A percentile compares a stretch with the other conserved stretches of the same genome.
These are phyloP conservation scores for Hylia prasina DNA, from an alignment of 2,113 vertebrate genomes.

Conservation along the genomic window DNA sequence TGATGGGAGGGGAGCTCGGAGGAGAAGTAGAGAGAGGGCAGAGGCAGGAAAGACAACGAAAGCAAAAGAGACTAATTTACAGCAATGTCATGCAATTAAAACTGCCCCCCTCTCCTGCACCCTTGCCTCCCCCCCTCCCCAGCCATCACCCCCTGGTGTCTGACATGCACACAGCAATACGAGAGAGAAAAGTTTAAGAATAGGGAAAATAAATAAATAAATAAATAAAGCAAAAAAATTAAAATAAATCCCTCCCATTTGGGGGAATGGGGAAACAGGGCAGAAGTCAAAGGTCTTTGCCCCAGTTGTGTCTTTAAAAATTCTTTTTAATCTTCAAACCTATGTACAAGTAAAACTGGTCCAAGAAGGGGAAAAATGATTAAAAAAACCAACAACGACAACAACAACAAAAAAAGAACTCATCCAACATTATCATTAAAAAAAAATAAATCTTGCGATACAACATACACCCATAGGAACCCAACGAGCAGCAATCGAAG, in stretches of 20 bases:
- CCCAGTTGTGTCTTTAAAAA: conserved; percentile 64
- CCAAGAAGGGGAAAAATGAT: conserved; percentile 40
- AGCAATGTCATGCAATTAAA: conserved; percentile 74
- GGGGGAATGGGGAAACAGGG: conserved; percentile 71
- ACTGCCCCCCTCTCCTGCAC: conserved; percentile 63
- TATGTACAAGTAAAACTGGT: conserved; percentile 86
- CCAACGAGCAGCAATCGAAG: conserved; percentile 88
- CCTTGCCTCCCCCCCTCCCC: conserved; percentile 62
- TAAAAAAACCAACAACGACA: conserved; percentile 52
- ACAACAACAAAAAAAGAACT: conserved; percentile 56
- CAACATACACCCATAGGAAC: conserved; percentile 84
- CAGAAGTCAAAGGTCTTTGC: conserved; percentile 68
- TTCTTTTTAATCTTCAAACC: conserved; percentile 67
- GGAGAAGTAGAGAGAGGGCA: conserved; percentile 57
- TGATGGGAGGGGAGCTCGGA: conserved; percentile 64
- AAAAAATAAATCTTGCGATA: conserved; percentile 67
- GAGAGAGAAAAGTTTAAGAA: conserved; percentile 84
- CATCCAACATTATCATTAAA: conserved; percentile 59
- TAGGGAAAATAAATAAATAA: conserved; percentile 71
- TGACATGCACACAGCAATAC: conserved; percentile 92
- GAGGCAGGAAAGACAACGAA: conserved; percentile 60
- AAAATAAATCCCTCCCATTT: conserved; percentile 68
- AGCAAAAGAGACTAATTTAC: conserved; percentile 68
- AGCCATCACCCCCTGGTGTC: conserved; percentile 69
- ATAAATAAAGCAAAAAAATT: conserved; percentile 16